Evolutionary conservation across 2,888 invertebrate genomes (phyloP), one percentile per base, ranked within the genome.

Genomic region (Drosophila kanekoi): DNA sequence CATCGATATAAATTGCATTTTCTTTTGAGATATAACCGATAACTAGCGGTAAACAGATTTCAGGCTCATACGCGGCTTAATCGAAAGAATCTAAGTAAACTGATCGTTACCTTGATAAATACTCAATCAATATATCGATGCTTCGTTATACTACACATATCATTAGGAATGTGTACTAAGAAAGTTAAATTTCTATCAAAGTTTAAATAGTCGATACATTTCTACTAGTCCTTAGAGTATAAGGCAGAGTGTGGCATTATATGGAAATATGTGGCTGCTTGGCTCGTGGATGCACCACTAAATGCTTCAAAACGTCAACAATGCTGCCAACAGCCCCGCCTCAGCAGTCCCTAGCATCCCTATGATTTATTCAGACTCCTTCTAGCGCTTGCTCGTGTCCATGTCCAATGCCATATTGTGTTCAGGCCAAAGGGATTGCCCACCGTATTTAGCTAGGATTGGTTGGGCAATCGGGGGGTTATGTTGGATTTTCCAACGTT

Each of bases 401-500:
- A 11, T 41, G 56, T 63, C 63, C 41, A 43, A 38, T 65, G 38
- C 47, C 68, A 67, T 62, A 69, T 78, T 79, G 66, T 64, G 59
- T 54, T 61, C 67, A 58, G 70, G 69, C 54, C 67, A 70, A 65
- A 75, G 65, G 59, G 62, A 64, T 70, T 61, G 63, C 59, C 60
- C 56, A 51, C 20, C 57, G 48, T 47, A 33, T 44, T 65, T 58
- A 43, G 51, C 35, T 49, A n/a, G 45, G 33, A 45, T 54, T 11
- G 51, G 14, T 23, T 14, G 41, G 45, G 20, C 1, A 20, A 20
- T 20, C 20, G 20, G 20, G 20, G 35, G 44, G 37, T 38, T 51
- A 20, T 69, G 66, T 49, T 37, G 78, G 58, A 75, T 72, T 67
- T 75, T 60, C 52, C 53, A 69, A 41, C 59, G 69, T 69, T 73